Evolutionary conservation across 2,888 invertebrate species (phyloP), one percentile per base, ranked within the genome.

Genomic region (Amphiduros pacificus): DNA sequence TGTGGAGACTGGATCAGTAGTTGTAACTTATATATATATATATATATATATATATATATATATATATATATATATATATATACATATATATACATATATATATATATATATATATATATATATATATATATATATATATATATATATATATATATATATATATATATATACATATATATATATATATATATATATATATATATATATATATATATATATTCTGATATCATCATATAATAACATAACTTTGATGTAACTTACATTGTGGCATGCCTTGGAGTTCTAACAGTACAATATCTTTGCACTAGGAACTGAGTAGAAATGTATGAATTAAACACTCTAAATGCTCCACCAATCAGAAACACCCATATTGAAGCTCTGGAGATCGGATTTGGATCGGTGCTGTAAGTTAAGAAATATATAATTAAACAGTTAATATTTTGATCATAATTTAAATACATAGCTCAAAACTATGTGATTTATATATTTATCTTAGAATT

Each of bases 251-350:
- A 11, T 11, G 5, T 44, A 20, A 44, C 44, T 44, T n/a, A 44
- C 44, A 44, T 44, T 11, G 44, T 44, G 5, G 61, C 64, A 26
- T 61, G 29, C 26, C 51, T 29, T 40, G 55, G 49, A 3, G 64
- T 58, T 2, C 41, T 28, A 20, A 65, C 31, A 5, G 65, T 60
- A 6, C 57, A 52, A 53, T 62, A 65, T 81, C 94, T 91, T 82
- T 95, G 94, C 50, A 95, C 90, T 20, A 93, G 92, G 0, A 93
- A 91, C 82, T 95, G 95, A 82, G 94, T 94, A 27, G 92, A 91
- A 78, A 92, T 92, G 82, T 93, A 94, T 87, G 94, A 89, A 55
- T 92, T 91, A 58, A 91, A 87, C 92, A 93, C 94, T 75, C 93
- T 93, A 78, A 94, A 89, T n/a, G 91, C 91, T 2, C 93, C 94